Base-by-base conservation (phyloP, 1,140 invertebrate genomes). In the Rhyzopertha dominica region DNA sequence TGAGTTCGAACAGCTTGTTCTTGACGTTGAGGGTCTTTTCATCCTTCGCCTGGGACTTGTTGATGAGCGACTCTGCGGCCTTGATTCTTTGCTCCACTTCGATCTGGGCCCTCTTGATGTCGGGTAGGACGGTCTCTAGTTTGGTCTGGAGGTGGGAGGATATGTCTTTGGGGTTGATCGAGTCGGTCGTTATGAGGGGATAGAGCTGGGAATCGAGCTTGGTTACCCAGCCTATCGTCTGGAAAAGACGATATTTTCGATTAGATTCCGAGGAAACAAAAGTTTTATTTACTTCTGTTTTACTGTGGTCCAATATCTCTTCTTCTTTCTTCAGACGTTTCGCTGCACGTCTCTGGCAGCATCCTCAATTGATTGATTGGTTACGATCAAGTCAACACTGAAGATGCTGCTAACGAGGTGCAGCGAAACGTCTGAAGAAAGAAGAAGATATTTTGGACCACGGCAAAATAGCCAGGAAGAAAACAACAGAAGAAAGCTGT, bases 191-290 rank as follows among this genome's bases (percentile, higher is more conserved):
- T 43, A 90, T 78, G 13, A 87, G 74, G 10, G 87, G 87, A 74
- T 88, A 90, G 42, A 90, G 67, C 49, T 85, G 79, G 37, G 76
- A 74, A 56, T 85, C 79, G 54, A 86, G 73, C 66, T 82, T 81
- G n/a, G 80, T 78, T 51, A 83, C 79, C 75, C 78, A 83, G 53
- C 80, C 77, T 49, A 88, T 77, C 18, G 82, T 85, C 85, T 89
- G 65, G 30, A 56, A 61, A 48, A 41, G 42, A 47, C 26, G 16
- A 10, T 28, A 45, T n/a, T n/a, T n/a, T n/a, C n/a, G n/a, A n/a
- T n/a, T n/a, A n/a, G n/a, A n/a, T n/a, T n/a, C n/a, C n/a, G n/a
- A n/a, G n/a, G n/a, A n/a, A n/a, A n/a, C n/a, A n/a, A n/a, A n/a
- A n/a, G n/a, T n/a, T n/a, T n/a, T n/a, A n/a, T n/a, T n/a, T n/a